Conservation (phyloP, 2,113 vertebrate species). For the Carettochelys insculpta region DNA sequence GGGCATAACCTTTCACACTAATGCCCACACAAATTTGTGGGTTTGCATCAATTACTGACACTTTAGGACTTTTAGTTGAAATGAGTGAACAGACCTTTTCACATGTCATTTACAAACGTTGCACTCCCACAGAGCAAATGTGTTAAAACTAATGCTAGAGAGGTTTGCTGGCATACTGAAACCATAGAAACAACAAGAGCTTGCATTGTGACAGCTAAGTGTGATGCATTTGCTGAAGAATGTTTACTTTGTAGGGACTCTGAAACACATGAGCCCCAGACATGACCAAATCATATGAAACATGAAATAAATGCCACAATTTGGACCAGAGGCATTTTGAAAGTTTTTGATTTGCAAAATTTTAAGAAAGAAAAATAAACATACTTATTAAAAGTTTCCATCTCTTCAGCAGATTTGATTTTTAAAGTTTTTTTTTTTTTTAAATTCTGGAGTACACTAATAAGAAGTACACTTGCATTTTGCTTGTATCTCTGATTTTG, state of each 20-base stretch:
- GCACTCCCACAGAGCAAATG: slow-evolving; percentile 5
- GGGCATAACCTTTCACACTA: slow-evolving; percentile 30
- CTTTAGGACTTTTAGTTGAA: slow-evolving; percentile 32
- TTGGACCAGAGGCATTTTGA: neutral
- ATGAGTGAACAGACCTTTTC: slow-evolving; percentile 19
- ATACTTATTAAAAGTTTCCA: neutral
- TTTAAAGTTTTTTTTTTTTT: neutral
- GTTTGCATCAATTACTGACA: slow-evolving; percentile 23
- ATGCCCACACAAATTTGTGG: slow-evolving; percentile 10
- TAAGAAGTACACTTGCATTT: neutral
- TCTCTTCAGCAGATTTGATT: neutral
- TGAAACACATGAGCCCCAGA: neutral
- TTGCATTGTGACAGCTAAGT: neutral
- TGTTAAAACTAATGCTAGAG: slow-evolving; percentile 15
- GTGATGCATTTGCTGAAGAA: slow-evolving; percentile 9
- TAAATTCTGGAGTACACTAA: neutral
- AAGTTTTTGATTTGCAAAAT: slow-evolving; percentile 5
- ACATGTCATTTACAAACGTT: slow-evolving; percentile 38
- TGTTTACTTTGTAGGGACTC: slow-evolving; percentile 4
- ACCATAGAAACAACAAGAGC: slow-evolving; percentile 5
- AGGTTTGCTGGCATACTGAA: slow-evolving; percentile 23
- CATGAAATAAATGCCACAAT: neutral
- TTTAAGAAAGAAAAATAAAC: slow-evolving; percentile 13
- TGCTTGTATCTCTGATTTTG: neutral
- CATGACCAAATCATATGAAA: neutral